Conservation (phyloP, 2,797 vertebrate species). For the Hyperoplus lanceolatus region DNA sequence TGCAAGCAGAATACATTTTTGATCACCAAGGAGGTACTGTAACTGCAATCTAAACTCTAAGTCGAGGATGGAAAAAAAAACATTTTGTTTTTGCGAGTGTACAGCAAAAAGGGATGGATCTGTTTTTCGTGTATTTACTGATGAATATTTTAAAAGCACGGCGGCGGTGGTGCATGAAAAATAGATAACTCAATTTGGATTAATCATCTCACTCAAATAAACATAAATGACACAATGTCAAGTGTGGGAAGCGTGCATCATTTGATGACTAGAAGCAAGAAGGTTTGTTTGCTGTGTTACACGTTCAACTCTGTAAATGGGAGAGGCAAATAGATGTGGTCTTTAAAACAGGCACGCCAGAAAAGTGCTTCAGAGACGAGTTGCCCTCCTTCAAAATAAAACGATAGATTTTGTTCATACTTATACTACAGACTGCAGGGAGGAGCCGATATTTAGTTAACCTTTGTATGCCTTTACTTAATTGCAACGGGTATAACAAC, state of each 20-base stretch:
- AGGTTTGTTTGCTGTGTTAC: background rate
- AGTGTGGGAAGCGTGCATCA: too few species aligned
- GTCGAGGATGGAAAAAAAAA: background rate
- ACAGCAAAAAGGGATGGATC: background rate
- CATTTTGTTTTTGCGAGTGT: background rate
- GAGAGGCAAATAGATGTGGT: conserved; percentile 13
- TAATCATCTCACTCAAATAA: background rate
- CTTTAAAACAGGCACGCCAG: background rate
- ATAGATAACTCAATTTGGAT: background rate
- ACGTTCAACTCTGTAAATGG: conserved; percentile 1
- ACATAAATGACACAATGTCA: background rate
- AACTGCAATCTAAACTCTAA: background rate
- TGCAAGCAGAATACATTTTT: background rate
- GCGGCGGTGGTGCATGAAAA: background rate
- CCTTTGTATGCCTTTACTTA: background rate
- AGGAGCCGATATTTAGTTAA: background rate
- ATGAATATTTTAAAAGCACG: too few species aligned
- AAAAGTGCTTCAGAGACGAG: background rate
- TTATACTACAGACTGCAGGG: background rate
- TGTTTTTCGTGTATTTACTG: too few species aligned
- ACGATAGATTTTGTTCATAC: conserved; percentile 1
- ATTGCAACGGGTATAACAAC: background rate
- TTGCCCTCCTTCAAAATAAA: conserved; percentile 4
- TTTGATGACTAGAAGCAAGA: background rate
- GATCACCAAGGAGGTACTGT: background rate